Conservation (phyloP, 1,140 invertebrate genomes). For the Drosophila malerkotliana region DNA sequence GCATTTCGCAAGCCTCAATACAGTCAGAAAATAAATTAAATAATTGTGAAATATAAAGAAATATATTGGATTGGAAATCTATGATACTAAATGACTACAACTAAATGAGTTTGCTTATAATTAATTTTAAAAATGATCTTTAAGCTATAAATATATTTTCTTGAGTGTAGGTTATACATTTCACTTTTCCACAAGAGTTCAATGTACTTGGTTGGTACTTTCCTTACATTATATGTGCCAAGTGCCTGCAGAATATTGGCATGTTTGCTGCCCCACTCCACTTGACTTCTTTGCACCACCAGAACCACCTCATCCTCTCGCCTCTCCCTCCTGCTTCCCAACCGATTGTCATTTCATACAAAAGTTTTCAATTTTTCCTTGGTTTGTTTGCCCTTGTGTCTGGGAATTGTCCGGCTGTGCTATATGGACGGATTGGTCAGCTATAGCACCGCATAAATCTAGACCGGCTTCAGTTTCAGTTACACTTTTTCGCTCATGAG, state of each 20-base stretch:
- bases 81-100: too few relatives aligned
- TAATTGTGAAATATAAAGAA: background rate
- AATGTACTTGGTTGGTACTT: constrained; percentile 21
- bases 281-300: constrained; percentile 18
- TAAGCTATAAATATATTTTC: background rate
- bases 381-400: constrained; percentile 60
- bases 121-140: too few relatives aligned
- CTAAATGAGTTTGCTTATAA: too few relatives aligned
- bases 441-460: constrained; percentile 42
- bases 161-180: constrained; percentile 18
- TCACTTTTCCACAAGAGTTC: constrained; percentile 37
- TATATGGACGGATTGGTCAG: constrained; percentile 45
- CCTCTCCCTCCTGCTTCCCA: background rate
- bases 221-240: constrained; percentile 44
- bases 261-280: constrained; percentile 40
- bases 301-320: background rate
- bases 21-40: constrained; percentile 15
- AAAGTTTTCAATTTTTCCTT: constrained; percentile 47
- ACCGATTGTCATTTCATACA: constrained; percentile 28
- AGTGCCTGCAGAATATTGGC: constrained; percentile 58
- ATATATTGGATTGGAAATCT: background rate
- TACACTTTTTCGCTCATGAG: constrained; percentile 49
- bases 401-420: constrained; percentile 57
- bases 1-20: constrained; percentile 47
- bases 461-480: constrained; percentile 47